Evolutionary conservation across 2,888 invertebrate species (phyloP).

Genomic region (Steinernema carpocapsae): DNA sequence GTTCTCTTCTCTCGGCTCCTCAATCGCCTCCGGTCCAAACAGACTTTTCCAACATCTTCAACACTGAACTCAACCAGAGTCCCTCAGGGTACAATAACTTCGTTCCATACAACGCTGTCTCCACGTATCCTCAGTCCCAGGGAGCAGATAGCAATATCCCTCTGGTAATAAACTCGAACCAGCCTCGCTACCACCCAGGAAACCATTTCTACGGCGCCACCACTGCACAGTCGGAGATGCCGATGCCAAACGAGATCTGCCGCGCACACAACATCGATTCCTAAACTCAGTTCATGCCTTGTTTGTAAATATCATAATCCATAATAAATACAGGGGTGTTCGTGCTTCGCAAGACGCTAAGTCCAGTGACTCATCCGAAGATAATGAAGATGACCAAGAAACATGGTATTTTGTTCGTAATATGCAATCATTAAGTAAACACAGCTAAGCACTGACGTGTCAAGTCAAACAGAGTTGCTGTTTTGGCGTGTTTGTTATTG

Average conservation of each 20-base stretch:
- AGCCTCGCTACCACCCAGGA: conserved; percentile 20
- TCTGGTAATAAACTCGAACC: background rate
- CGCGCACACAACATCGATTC: background rate
- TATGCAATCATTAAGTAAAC: too few relatives aligned
- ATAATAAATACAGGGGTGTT: too few relatives aligned
- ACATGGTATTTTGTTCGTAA: too few relatives aligned
- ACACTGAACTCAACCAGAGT: background rate
- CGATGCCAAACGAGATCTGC: conserved; percentile 38
- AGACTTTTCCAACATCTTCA: background rate
- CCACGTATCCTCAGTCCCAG: background rate
- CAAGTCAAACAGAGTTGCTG: too few relatives aligned
- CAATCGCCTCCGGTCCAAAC: background rate
- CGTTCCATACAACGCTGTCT: background rate
- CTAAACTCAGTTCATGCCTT: background rate
- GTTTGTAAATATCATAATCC: conserved; percentile 14
- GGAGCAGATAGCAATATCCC: background rate
- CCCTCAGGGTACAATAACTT: background rate
- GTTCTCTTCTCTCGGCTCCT: background rate
- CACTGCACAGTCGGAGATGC: background rate
- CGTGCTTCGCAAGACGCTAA: too few relatives aligned
- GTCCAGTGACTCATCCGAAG: too few relatives aligned
- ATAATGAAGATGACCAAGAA: too few relatives aligned
- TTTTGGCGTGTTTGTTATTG: too few relatives aligned
- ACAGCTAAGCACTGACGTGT: too few relatives aligned
- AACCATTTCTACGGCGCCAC: background rate